These are phyloP conservation scores for Trissolcus japonicus DNA, from an alignment of 2,888 invertebrate species.

Conservation along the genomic window DNA sequence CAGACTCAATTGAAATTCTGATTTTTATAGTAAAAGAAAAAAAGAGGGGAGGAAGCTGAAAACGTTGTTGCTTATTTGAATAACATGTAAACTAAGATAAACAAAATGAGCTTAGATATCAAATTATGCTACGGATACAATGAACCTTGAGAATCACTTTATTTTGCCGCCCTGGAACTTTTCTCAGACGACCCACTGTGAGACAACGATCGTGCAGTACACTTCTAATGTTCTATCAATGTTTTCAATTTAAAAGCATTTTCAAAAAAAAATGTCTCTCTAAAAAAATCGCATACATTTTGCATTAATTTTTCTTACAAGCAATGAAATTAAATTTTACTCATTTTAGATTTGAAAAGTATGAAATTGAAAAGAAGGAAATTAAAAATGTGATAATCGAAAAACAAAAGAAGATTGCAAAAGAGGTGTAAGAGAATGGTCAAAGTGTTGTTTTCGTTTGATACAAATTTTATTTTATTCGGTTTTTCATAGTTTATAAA, in stretches of 20 bases:
- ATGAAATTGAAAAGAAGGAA: too few relatives aligned
- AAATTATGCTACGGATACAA: conserved; percentile 17
- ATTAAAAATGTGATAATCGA: neutral
- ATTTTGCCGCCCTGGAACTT: conserved; percentile 18
- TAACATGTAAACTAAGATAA: neutral
- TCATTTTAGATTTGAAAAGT: too few relatives aligned
- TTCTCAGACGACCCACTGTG: conserved; percentile 47
- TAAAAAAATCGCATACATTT: neutral
- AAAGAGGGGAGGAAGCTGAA: too few relatives aligned
- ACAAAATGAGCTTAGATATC: conserved; percentile 10
- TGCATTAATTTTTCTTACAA: neutral
- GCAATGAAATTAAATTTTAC: too few relatives aligned
- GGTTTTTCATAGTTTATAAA: neutral
- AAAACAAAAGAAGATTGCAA: too few relatives aligned
- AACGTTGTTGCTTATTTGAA: too few relatives aligned
- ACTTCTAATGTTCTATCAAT: conserved; percentile 49
- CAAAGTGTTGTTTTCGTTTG: too few relatives aligned
- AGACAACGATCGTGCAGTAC: conserved; percentile 43
- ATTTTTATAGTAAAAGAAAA: too few relatives aligned
- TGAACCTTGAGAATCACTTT: conserved; percentile 37
- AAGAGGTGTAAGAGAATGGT: too few relatives aligned
- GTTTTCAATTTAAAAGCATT: conserved; percentile 18
- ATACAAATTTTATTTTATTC: too few relatives aligned
- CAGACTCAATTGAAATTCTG: too few relatives aligned
- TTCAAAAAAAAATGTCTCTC: neutral